Conservation (phyloP, 2,797 vertebrate genomes). For the Mormyrus proboscirostris region DNA sequence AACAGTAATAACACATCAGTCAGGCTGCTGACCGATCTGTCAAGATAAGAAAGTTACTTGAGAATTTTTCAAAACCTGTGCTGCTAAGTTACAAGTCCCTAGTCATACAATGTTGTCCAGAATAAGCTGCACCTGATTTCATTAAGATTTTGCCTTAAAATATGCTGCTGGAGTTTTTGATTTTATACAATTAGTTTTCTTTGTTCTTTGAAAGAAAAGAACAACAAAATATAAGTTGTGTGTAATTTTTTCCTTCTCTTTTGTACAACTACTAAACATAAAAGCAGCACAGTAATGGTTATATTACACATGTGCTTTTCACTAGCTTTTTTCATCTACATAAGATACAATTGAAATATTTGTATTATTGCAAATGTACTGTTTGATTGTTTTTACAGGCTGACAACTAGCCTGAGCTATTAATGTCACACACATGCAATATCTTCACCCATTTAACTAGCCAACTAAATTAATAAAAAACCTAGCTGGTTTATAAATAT, state of each 20-base stretch:
- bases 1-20: background rate
- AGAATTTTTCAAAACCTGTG: background rate
- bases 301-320: background rate
- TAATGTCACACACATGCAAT: background rate
- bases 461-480: background rate
- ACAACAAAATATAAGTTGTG: too few species aligned
- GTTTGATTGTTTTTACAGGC: background rate
- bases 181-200: background rate
- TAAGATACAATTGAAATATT: background rate
- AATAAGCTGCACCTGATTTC: background rate
- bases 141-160: background rate
- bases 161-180: background rate
- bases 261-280: too few species aligned
- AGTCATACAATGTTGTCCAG: background rate
- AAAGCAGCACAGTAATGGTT: background rate
- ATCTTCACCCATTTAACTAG: background rate
- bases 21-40: conserved; percentile 32
- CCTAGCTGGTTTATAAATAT: too few species aligned
- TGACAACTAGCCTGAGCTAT: background rate
- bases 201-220: too few species aligned
- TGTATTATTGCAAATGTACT: background rate
- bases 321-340: background rate
- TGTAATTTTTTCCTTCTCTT: too few species aligned
- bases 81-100: background rate
- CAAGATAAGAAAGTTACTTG: conserved; percentile 38